A percentile compares a stretch with the other conserved stretches of the same genome.
Evolutionary conservation across 2,888 invertebrate genomes (phyloP).

Genomic region (Synanthedon myopaeformis): DNA sequence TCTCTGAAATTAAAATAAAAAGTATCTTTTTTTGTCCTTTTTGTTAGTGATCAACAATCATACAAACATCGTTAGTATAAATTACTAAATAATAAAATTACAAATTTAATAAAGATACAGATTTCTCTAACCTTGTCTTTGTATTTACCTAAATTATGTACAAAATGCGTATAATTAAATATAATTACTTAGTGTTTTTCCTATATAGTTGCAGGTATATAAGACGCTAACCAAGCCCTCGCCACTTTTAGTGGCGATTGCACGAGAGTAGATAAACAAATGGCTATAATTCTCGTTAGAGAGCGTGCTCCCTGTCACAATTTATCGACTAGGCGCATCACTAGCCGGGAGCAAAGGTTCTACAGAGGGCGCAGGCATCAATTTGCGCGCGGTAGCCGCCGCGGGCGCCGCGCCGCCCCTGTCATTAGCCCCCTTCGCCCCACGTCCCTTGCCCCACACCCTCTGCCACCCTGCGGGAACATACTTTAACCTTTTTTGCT

Average conservation of each 20-base stretch:
- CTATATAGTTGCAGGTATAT: too few relatives aligned
- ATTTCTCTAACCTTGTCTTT: too few relatives aligned
- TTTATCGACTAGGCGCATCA: constrained; percentile 59
- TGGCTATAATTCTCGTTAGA: constrained; percentile 22
- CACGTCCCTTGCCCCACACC: constrained; percentile 14
- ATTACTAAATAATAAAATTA: too few relatives aligned
- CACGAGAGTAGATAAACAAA: constrained; percentile 17
- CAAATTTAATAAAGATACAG: too few relatives aligned
- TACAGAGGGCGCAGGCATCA: constrained; percentile 34
- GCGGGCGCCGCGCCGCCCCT: constrained; percentile 67
- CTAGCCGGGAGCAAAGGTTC: constrained; percentile 68
- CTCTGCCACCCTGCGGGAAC: constrained; percentile 24
- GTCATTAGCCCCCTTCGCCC: constrained; percentile 52
- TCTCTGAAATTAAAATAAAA: too few relatives aligned
- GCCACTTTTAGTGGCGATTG: not conserved
- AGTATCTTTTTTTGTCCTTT: too few relatives aligned
- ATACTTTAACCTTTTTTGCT: constrained; percentile 70
- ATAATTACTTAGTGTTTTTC: too few relatives aligned
- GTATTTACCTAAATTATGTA: too few relatives aligned
- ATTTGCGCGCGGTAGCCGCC: constrained; percentile 68
- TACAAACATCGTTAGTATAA: too few relatives aligned
- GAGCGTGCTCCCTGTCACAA: constrained; percentile 45
- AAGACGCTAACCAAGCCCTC: not conserved
- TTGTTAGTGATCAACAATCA: too few relatives aligned
- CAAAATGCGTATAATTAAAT: too few relatives aligned